phyloP scores from a whole-genome alignment of 2,888 invertebrate species.

The Nudaria mundana region DNA sequence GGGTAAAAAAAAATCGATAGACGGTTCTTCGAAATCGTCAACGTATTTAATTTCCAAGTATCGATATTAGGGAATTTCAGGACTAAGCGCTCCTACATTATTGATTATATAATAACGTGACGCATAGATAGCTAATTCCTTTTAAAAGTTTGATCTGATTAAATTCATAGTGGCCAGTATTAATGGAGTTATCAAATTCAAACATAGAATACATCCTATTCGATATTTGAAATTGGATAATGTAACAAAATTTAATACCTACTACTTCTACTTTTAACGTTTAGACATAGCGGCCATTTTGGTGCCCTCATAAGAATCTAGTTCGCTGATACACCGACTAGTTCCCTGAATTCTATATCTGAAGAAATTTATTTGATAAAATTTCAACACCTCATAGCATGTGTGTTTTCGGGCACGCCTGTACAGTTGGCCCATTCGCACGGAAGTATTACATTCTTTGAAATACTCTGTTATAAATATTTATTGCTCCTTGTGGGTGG shows the following conservation, averaged over 20 bases:
- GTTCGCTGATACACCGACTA: background rate
- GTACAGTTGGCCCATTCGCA: constrained; percentile 40
- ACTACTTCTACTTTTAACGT: too few relatives aligned
- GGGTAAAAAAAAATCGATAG: background rate
- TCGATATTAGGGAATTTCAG: background rate
- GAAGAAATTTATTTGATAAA: constrained; percentile 18
- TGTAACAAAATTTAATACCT: too few relatives aligned
- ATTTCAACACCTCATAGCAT: constrained; percentile 14
- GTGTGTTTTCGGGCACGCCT: constrained; percentile 25
- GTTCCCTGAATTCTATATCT: constrained; percentile 1
- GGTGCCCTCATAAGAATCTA: too few relatives aligned
- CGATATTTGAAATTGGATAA: too few relatives aligned
- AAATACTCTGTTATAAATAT: constrained; percentile 49
- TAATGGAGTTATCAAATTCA: too few relatives aligned
- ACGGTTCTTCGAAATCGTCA: constrained; percentile 1
- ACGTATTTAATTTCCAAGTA: background rate
- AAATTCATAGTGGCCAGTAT: too few relatives aligned
- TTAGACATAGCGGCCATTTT: too few relatives aligned
- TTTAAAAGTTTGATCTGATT: too few relatives aligned
- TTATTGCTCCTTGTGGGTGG: constrained; percentile 53
- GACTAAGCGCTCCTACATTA: too few relatives aligned
- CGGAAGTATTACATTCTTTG: constrained; percentile 50
- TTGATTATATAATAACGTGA: too few relatives aligned
- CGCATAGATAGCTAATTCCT: too few relatives aligned
- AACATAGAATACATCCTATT: too few relatives aligned